Evolutionary conservation across 2,888 invertebrate species (phyloP), one percentile per base, ranked within the genome.

Genomic region (Trissoscelio sp.): DNA sequence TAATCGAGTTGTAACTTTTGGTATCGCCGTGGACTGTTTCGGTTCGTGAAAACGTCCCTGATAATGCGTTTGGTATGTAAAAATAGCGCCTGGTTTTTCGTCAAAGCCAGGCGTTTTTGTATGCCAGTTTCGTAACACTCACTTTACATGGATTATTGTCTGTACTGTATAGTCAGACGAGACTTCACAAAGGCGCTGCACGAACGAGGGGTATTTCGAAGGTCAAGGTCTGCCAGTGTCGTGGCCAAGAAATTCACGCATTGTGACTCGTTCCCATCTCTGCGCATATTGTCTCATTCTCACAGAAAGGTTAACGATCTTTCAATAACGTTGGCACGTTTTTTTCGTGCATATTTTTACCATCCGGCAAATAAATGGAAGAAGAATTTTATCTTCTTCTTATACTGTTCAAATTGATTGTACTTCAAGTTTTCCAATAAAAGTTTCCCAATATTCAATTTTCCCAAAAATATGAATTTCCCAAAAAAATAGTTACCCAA

Each of bases 151-250:
- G 57, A 57, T 57, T 57, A 78, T 78, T 70, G 64, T 70, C 69
- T 70, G 60, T 48, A 31, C 60, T 31, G 34, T n/a, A n/a, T 42
- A 79, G 72, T 51, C 66, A 51, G 70, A 70, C 69, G 62, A 42
- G 77, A 57, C 62, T 44, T 34, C 46, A 44, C 66, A 64, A 66
- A 66, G 42, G 77, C 53, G 37, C 31, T 53, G 60, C 79, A 79
- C 53, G 79, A 67, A 79, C 60, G 46, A 66, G 73, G 72, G 79
- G 66, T 60, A 64, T 57, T 70, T 70, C 78, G 84, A 86, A 87
- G 88, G 87, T 88, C 88, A 88, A 88, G 88, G 88, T 82, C 82
- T 84, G 64, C 73, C 72, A 82, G 79, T 83, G 79, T 83, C 82
- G 82, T 83, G n/a, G 83, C 83, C 83, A 83, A 84, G 85, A 85